Percentiles rank a stretch among this genome's conserved stretches.
These are phyloP conservation scores for Scylla paramamosain DNA, from an alignment of 1,140 invertebrate genomes.

Conservation along the genomic window DNA sequence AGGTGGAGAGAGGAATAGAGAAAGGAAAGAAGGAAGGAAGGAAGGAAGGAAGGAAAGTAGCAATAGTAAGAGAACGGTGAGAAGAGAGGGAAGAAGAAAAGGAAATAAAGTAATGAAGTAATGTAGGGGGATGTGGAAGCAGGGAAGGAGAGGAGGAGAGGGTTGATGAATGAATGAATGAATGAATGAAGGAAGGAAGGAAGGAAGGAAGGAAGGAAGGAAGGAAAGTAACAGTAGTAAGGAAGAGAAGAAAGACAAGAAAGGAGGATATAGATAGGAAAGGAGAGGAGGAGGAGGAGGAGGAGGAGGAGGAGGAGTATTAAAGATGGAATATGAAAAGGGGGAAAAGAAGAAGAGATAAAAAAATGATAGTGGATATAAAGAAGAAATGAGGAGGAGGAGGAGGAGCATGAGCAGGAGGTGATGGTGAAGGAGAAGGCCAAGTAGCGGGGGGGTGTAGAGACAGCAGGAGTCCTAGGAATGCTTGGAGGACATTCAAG, in stretches of 20 bases:
- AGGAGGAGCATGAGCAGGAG: neutral
- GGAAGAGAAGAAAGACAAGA: no score
- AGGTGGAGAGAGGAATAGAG: neutral
- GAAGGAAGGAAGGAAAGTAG: neutral
- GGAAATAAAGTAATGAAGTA: neutral
- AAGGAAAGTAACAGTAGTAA: no score
- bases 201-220: neutral
- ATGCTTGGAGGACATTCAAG: no score
- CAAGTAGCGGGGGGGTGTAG: neutral
- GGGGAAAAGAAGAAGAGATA: neutral
- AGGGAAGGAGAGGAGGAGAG: neutral
- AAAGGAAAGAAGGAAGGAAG: neutral
- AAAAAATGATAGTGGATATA: neutral
- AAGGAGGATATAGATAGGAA: neutral
- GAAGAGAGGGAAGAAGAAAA: neutral
- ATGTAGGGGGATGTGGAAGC: neutral
- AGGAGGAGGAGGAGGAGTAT: neutral
- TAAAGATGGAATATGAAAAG: neutral
- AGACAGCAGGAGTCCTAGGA: neutral
- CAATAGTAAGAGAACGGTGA: neutral
- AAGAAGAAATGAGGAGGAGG: neutral
- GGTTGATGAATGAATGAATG: no score
- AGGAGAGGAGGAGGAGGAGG: neutral
- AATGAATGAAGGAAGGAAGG: neutral
- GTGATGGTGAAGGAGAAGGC: neutral